These are phyloP conservation scores for Nemotelus nigrinus DNA, from an alignment of 2,888 invertebrate genomes.

Conservation along the genomic window DNA sequence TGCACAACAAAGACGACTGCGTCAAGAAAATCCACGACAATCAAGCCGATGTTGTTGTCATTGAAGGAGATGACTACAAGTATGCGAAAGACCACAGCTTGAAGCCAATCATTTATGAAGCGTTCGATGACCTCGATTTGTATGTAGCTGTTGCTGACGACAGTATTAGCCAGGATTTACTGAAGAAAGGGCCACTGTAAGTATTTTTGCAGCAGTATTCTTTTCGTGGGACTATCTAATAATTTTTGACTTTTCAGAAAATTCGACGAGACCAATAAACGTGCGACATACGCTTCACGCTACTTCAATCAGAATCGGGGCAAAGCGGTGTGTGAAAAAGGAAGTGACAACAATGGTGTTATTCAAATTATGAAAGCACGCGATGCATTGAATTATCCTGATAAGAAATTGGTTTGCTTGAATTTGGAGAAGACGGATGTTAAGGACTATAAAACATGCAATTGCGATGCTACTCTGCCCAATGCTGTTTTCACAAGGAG, in stretches of 20 bases:
- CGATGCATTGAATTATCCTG: constrained; percentile 54
- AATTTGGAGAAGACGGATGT: constrained; percentile 59
- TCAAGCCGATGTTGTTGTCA: constrained; percentile 59
- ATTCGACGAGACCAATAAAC: constrained; percentile 57
- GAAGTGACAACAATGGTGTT: constrained; percentile 53
- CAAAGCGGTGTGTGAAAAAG: constrained; percentile 56
- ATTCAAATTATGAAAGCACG: constrained; percentile 59
- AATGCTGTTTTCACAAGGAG: constrained; percentile 58
- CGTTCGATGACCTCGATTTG: constrained; percentile 55
- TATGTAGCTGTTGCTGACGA: constrained; percentile 61
- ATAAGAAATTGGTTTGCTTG: constrained; percentile 61
- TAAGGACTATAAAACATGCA: constrained; percentile 60
- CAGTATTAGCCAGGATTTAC: constrained; percentile 55
- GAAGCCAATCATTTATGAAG: constrained; percentile 61
- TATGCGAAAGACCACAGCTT: constrained; percentile 57
- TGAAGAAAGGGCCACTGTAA: constrained; percentile 60
- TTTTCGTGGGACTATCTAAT: not conserved
- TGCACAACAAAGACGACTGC: constrained; percentile 70
- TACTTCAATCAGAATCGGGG: constrained; percentile 60
- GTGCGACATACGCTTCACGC: constrained; percentile 60
- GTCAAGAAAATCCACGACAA: constrained; percentile 56
- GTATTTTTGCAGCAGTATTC: constrained; percentile 46
- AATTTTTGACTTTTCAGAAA: constrained; percentile 53
- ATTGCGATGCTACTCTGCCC: constrained; percentile 61
- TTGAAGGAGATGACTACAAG: constrained; percentile 53